Evolutionary conservation across 2,888 invertebrate genomes (phyloP).

Genomic region (Hydrotaea cyrtoneurina): DNA sequence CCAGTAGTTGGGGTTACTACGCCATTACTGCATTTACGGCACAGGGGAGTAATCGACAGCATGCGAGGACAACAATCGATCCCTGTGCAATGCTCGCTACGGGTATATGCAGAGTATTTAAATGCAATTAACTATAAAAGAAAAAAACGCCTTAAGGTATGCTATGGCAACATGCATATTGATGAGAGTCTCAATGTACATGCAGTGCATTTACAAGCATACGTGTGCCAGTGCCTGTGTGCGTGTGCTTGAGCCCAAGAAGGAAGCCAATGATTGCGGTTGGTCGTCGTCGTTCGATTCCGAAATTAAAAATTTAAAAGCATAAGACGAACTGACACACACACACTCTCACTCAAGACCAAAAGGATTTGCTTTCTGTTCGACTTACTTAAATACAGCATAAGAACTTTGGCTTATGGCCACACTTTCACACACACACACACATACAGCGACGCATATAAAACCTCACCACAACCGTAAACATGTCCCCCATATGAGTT

Average conservation of each 20-base stretch:
- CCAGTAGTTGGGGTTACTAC: not conserved
- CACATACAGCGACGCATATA: not conserved
- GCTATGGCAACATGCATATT: not conserved
- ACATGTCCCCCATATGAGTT: not conserved
- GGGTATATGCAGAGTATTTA: not conserved
- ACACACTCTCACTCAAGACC: not conserved
- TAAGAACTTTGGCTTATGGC: slow-evolving; percentile 28
- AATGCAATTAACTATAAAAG: slow-evolving; percentile 31
- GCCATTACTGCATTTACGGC: not conserved
- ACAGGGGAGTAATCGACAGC: not conserved
- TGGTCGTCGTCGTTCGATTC: slow-evolving; percentile 14
- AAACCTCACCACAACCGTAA: slow-evolving; percentile 21
- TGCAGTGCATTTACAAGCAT: not conserved
- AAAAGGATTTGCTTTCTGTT: not conserved
- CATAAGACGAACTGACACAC: not conserved
- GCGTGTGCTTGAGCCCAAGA: not conserved
- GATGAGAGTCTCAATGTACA: slow-evolving; percentile 2
- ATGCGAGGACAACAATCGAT: not conserved
- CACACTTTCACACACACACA: slow-evolving; percentile 11
- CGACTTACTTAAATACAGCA: not conserved
- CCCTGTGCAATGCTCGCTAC: not conserved
- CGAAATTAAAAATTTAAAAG: slow-evolving; percentile 20
- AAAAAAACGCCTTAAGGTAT: slow-evolving; percentile 10
- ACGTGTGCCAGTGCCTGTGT: not conserved
- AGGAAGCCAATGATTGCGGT: slow-evolving; percentile 27